Conservation (phyloP, 2,888 invertebrate genomes). For the Metacarcinus magister region DNA sequence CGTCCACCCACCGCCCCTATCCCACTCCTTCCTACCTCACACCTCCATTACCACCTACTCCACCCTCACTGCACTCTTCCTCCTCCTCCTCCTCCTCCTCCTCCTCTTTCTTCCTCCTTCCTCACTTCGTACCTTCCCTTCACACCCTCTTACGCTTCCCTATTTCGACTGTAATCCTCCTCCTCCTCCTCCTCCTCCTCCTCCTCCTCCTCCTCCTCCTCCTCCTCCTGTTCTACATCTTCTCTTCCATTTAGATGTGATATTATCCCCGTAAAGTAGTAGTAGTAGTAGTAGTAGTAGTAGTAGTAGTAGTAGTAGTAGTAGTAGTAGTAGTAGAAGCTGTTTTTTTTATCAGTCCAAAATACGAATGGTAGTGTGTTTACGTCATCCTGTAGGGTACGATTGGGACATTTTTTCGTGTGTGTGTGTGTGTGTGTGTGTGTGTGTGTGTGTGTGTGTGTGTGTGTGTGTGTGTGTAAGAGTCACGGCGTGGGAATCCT, state of each 20-base stretch:
- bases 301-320: not conserved
- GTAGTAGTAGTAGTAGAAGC: slow-evolving; percentile 7
- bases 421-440: slow-evolving; percentile 19
- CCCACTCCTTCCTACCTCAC: not conserved
- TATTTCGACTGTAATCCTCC: not conserved
- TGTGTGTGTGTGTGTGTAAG: slow-evolving; percentile 19
- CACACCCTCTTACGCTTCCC: not conserved
- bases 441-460: slow-evolving; percentile 44
- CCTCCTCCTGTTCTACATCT: not conserved
- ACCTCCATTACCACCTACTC: not conserved
- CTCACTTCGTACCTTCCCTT: not conserved
- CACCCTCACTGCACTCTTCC: not conserved
- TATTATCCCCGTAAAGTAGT: not conserved
- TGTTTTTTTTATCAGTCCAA: not conserved
- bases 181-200: not conserved
- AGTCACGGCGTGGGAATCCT: slow-evolving; percentile 22
- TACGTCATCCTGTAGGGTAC: not conserved
- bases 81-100: not conserved
- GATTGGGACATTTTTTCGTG: not conserved
- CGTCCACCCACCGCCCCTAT: not conserved
- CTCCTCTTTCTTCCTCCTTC: not conserved
- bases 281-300: not conserved
- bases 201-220: not conserved
- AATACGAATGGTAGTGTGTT: not conserved
- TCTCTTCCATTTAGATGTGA: not conserved